Base-by-base conservation (phyloP, 2,113 vertebrate species). In the Larimichthys crocea region DNA sequence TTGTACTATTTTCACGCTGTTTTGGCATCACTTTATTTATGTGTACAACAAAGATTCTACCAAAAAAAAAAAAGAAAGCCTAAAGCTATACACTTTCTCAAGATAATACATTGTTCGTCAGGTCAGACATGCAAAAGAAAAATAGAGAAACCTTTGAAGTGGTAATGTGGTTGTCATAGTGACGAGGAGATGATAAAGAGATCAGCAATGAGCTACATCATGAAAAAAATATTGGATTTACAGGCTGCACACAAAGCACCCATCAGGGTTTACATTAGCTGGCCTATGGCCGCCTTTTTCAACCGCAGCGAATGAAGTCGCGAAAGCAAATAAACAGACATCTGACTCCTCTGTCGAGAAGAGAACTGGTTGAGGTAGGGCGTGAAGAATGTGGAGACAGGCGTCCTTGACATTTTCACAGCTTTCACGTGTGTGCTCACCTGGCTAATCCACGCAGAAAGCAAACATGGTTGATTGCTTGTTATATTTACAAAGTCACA, bases 401-500 rank as follows among this genome's bases (percentile, higher is more conserved):
- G 42, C 60, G 31, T n/a, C 50, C 52, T 69, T 63, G 14, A 26
- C 19, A 14, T 26, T 74, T 80, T 70, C 61, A 40, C 60, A 68
- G 26, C 26, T 74, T 74, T 73, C 50, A 72, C 52, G 64, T 17
- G 42, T 60, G 17, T 44, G 53, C 61, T 35, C 44, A 56, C 56
- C 20, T 15, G n/a, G 19, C 24, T n/a, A 29, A 52, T 50, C 46
- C n/a, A 56, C 50, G 64, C 40, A 68, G 56, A 55, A 73, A n/a
- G 4, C 16, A 3, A 26, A 19, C 46, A 22, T 8, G 29, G 46
- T n/a, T 67, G 55, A 16, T 22, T 10, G 3, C 53, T 63, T 59
- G 57, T 59, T 59, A 66, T 24, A 22, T 74, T 70, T 10, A 60
- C 52, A 49, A 69, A 48, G 46, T 44, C 60, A 14, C 40, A 31